Evolutionary conservation across 2,113 vertebrate species (phyloP).

Genomic region (Plotosus lineatus): DNA sequence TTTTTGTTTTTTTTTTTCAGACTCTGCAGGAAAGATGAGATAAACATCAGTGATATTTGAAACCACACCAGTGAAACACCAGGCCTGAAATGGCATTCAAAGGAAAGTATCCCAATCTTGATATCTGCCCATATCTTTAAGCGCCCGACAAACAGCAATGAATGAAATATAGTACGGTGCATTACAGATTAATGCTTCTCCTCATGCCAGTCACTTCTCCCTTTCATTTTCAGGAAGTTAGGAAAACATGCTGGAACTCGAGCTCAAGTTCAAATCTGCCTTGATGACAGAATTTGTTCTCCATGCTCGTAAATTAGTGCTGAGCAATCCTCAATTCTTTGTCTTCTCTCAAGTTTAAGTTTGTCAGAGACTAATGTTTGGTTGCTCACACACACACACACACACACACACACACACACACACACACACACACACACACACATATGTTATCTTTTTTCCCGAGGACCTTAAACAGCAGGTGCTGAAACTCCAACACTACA

Average conservation of each 20-base stretch:
- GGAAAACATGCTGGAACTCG: constrained; percentile 43
- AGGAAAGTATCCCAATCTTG: constrained; percentile 30
- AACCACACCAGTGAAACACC: constrained; percentile 5
- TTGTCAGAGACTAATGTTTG: constrained; percentile 49
- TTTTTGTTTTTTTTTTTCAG: background rate
- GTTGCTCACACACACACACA: too few species aligned
- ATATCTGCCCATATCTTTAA: constrained; percentile 19
- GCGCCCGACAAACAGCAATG: constrained; percentile 9
- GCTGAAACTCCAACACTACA: constrained; percentile 2
- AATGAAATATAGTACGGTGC: constrained; percentile 27
- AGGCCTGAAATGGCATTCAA: constrained; percentile 34
- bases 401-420: too few species aligned
- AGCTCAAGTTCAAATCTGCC: constrained; percentile 34
- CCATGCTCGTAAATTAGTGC: constrained; percentile 46
- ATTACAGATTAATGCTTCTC: constrained; percentile 45
- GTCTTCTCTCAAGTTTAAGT: constrained; percentile 46
- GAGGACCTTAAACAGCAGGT: constrained; percentile 43
- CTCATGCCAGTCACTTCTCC: constrained; percentile 27
- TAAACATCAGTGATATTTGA: constrained; percentile 35
- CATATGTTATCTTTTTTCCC: too few species aligned
- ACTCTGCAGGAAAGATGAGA: background rate
- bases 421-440: too few species aligned
- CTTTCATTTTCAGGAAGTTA: background rate
- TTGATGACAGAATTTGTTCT: constrained; percentile 25
- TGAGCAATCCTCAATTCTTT: constrained; percentile 16